phyloP scores from a whole-genome alignment of 2,888 invertebrate species.

The Dilophus febrilis region DNA sequence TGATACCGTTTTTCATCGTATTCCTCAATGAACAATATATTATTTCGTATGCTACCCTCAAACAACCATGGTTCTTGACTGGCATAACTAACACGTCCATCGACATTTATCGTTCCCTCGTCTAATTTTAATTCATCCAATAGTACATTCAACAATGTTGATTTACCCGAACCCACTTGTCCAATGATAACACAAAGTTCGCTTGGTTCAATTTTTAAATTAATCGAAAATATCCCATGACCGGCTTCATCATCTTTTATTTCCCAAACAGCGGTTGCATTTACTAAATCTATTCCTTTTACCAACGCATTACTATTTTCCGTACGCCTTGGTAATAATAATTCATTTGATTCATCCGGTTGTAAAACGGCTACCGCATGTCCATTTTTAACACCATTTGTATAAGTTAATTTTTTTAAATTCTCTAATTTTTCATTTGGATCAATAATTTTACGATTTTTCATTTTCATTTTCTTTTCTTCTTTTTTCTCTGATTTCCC shows the following conservation, averaged over 20 bases:
- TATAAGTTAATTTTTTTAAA: constrained; percentile 5
- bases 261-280: constrained; percentile 6
- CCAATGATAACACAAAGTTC: constrained; percentile 39
- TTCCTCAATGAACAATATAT: constrained; percentile 59
- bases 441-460: background rate
- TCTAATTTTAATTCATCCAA: constrained; percentile 49
- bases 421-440: constrained; percentile 1
- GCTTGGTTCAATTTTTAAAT: constrained; percentile 6
- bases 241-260: background rate
- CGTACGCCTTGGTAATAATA: constrained; percentile 3
- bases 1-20: constrained; percentile 35
- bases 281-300: constrained; percentile 6
- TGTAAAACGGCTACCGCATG: constrained; percentile 1
- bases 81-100: constrained; percentile 39
- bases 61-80: constrained; percentile 51
- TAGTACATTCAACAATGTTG: constrained; percentile 52
- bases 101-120: constrained; percentile 38
- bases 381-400: constrained; percentile 7
- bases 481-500: no score
- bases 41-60: constrained; percentile 67
- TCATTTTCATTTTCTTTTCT: no score
- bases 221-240: constrained; percentile 4
- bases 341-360: background rate
- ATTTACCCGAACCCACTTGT: constrained; percentile 59
- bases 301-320: constrained; percentile 3